Conservation (phyloP, 2,888 invertebrate species). For the Lycia hirtaria region DNA sequence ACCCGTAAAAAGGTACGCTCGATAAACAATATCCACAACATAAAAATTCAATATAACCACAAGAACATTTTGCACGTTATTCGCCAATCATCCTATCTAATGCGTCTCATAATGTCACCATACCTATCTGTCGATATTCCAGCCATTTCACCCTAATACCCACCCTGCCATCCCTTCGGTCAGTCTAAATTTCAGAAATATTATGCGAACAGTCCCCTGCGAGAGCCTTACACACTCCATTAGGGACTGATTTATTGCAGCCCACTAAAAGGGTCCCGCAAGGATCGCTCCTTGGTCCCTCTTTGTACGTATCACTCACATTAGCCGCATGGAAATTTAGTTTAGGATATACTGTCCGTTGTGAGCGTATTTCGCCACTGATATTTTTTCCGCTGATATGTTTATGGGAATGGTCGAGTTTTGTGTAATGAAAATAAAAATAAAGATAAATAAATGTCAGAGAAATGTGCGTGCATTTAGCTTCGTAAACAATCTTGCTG, state of each 20-base stretch:
- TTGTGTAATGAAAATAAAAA: constrained; percentile 30
- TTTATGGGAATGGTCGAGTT: constrained; percentile 27
- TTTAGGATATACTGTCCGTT: constrained; percentile 41
- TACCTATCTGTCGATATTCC: constrained; percentile 59
- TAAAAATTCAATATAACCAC: constrained; percentile 12
- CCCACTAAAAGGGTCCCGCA: constrained; percentile 79
- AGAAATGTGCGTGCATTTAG: constrained; percentile 22
- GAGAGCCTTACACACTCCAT: constrained; percentile 75
- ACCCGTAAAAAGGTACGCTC: not conserved
- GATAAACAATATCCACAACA: not conserved
- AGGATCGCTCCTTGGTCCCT: constrained; percentile 72
- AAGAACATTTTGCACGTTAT: constrained; percentile 30
- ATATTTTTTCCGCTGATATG: constrained; percentile 43
- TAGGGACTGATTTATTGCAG: constrained; percentile 79
- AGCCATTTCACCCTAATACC: constrained; percentile 53
- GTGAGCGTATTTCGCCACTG: constrained; percentile 70
- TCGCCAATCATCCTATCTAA: constrained; percentile 52
- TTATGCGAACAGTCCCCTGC: constrained; percentile 65
- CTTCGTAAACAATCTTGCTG: constrained; percentile 26
- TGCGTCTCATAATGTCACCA: constrained; percentile 55
- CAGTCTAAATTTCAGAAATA: constrained; percentile 73
- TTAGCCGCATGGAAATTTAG: constrained; percentile 76
- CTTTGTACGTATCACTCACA: constrained; percentile 73
- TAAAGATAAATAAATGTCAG: constrained; percentile 29
- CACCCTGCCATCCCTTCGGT: constrained; percentile 46